A percentile compares a stretch with the other conserved stretches of the same genome.
Conservation (phyloP, 2,888 invertebrate species). For the Eupithecia exiguata region DNA sequence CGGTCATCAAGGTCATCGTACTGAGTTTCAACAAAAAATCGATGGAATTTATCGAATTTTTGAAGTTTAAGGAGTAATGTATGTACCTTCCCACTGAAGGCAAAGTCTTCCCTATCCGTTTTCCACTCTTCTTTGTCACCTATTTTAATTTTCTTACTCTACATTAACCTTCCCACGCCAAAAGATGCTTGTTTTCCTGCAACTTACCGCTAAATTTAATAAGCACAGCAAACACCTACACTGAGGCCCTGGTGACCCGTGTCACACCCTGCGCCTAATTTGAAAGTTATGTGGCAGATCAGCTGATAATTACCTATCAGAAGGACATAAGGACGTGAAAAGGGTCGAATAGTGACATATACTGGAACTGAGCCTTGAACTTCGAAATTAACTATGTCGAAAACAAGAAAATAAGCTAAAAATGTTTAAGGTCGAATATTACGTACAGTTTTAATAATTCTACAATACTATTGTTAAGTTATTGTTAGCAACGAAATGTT, state of each 20-base stretch:
- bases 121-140: neutral
- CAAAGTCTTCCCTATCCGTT: neutral
- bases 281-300: conserved; percentile 36
- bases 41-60: neutral
- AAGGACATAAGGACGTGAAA: conserved; percentile 27
- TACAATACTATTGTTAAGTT: no score
- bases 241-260: conserved; percentile 31
- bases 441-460: no score
- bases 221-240: conserved; percentile 25
- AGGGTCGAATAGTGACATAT: conserved; percentile 22
- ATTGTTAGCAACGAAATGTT: no score
- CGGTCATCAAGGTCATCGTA: no score
- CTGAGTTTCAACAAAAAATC: neutral
- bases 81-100: neutral
- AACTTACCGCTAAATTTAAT: conserved; percentile 35
- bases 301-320: conserved; percentile 35
- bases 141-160: neutral
- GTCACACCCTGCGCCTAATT: conserved; percentile 34
- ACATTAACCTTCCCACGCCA: neutral
- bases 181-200: conserved; percentile 22
- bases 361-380: neutral
- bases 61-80: neutral
- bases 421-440: neutral
- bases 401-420: neutral
- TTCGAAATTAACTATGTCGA: neutral